Percentiles rank a stretch among this genome's conserved stretches.
Conservation (phyloP, 2,888 invertebrate species). For the Caenorhabditis sp. region DNA sequence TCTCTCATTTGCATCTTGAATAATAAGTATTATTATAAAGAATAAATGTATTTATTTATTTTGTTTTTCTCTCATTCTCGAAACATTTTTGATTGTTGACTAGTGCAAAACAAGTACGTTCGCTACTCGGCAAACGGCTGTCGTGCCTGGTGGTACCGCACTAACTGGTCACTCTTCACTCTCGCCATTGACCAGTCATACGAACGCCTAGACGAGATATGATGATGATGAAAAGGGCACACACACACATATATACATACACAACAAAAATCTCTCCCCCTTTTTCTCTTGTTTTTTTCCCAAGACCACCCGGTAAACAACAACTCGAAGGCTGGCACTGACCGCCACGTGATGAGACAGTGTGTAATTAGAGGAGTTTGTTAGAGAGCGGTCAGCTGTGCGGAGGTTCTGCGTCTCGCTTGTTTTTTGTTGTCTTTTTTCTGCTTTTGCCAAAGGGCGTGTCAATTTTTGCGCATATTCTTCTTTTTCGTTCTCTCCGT, state of each 20-base stretch:
- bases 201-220: conserved; percentile 1
- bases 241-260: conserved; percentile 30
- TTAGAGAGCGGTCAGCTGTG: conserved; percentile 39
- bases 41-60: neutral
- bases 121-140: conserved; percentile 12
- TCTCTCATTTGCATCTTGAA: neutral
- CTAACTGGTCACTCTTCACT: conserved; percentile 29
- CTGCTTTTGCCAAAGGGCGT: conserved; percentile 35
- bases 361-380: conserved; percentile 22
- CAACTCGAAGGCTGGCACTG: conserved; percentile 43
- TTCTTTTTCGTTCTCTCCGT: too few species aligned
- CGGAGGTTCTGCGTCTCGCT: conserved; percentile 5
- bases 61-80: conserved; percentile 5
- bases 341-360: conserved; percentile 19
- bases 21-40: neutral
- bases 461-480: conserved; percentile 16
- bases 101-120: conserved; percentile 49
- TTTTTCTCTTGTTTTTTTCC: conserved; percentile 30
- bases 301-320: conserved; percentile 45
- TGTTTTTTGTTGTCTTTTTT: neutral
- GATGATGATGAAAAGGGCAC: conserved; percentile 14
- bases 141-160: conserved; percentile 34
- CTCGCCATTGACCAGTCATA: neutral
- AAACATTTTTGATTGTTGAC: conserved; percentile 40
- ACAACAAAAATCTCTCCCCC: conserved; percentile 4